These are phyloP conservation scores for Saccostrea glomerata DNA, from an alignment of 1,140 invertebrate species.

Conservation along the genomic window DNA sequence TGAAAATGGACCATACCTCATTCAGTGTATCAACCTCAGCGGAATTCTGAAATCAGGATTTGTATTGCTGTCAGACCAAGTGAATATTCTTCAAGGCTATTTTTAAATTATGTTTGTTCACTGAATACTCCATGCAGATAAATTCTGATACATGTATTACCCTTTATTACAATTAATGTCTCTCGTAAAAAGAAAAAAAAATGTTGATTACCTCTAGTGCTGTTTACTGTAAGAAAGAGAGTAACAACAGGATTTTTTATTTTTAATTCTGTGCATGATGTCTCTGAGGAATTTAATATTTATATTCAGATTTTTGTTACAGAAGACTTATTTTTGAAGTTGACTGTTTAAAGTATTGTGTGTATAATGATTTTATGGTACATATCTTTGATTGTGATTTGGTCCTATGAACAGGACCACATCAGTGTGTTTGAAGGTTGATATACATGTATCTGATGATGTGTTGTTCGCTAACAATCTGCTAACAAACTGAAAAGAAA, in stretches of 20 bases:
- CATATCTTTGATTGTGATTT: not conserved
- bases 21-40: not conserved
- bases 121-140: not conserved
- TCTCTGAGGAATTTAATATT: not conserved
- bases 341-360: not conserved
- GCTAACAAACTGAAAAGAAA: no score
- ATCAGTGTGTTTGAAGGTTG: not conserved
- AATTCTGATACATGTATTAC: slow-evolving; percentile 8
- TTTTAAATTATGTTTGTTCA: not conserved
- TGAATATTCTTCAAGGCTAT: not conserved
- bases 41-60: not conserved
- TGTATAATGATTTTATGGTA: not conserved
- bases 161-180: not conserved
- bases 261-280: not conserved
- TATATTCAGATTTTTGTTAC: not conserved
- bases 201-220: no score
- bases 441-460: not conserved
- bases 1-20: slow-evolving; percentile 22
- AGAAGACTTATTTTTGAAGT: not conserved
- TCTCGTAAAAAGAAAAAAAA: no score
- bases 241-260: no score
- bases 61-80: not conserved
- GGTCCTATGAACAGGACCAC: not conserved
- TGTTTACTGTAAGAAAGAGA: no score
- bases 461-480: no score